phyloP scores from a whole-genome alignment of 2,797 vertebrate genomes.

The Scarus forsteni region DNA sequence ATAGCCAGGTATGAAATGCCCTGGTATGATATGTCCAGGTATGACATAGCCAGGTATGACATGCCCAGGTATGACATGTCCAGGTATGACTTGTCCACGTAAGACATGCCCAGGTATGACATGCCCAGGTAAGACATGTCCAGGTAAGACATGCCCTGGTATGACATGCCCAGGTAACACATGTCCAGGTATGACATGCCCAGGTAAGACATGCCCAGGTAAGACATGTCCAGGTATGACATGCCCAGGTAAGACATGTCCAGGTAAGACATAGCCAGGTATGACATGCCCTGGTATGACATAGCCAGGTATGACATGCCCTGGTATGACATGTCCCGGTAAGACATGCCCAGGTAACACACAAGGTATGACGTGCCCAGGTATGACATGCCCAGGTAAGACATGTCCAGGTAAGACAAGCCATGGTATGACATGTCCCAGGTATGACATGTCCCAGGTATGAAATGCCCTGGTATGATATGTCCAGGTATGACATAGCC shows the following conservation, averaged over 20 bases:
- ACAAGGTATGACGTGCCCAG: too few relatives aligned
- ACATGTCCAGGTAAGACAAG: too few relatives aligned
- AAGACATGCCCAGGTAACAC: slow-evolving; percentile 92
- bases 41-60: too few relatives aligned
- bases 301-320: too few relatives aligned
- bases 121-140: slow-evolving; percentile 90
- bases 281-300: slow-evolving; percentile 92
- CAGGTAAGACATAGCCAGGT: too few relatives aligned
- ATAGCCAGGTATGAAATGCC: too few relatives aligned
- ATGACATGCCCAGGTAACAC: slow-evolving; percentile 92
- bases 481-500: slow-evolving; percentile 90
- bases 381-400: slow-evolving; percentile 94
- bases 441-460: too few relatives aligned
- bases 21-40: slow-evolving; percentile 97
- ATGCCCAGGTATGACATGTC: slow-evolving; percentile 90
- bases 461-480: too few relatives aligned
- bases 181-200: too few relatives aligned
- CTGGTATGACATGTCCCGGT: slow-evolving; percentile 85
- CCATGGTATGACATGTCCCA: slow-evolving; percentile 96
- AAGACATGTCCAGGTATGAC: too few relatives aligned
- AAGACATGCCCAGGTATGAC: slow-evolving; percentile 95
- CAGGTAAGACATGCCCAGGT: slow-evolving; percentile 96
- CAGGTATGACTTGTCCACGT: too few relatives aligned
- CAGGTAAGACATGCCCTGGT: too few relatives aligned
- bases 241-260: slow-evolving; percentile 90